Evolutionary conservation across 1,140 invertebrate genomes (phyloP), one percentile per base, ranked within the genome.

Genomic region (Drosophila nikananu): DNA sequence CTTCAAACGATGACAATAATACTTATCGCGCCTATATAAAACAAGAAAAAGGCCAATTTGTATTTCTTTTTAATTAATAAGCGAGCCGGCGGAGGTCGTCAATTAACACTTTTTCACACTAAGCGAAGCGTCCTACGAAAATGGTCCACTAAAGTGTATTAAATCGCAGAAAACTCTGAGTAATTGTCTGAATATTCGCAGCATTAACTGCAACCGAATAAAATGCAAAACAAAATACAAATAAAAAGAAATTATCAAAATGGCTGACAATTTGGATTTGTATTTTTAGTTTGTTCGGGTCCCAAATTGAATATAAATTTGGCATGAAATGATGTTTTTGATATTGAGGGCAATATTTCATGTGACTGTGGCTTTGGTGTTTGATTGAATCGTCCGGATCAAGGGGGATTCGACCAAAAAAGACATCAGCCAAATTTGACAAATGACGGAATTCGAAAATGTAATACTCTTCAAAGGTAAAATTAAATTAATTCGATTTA

Each of bases 271-370:
- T 75, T 79, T 62, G 67, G 39, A 39, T 64, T 27, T 55, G 25
- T 48, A 44, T 76, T 51, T 61, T 42, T 60, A 79, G 54, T 64
- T 52, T 15, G 27, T 61, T 41, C 44, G 51, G 68, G 21, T 57
- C 70, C 80, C 72, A 81, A 92, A 86, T 86, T 77, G 84, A 78
- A 80, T 90, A 80, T 87, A 92, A 92, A 92, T 92, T 87, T 92
- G 83, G 68, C 91, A 92, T 92, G 91, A 92, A 92, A 92, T 92
- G 79, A 81, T 81, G 68, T 79, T 75, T 77, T 73, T 76, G 51
- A 82, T 90, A 82, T 77, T 74, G 70, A 80, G 86, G 67, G 64
- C 80, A 83, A 80, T 80, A 81, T 84, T 64, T 80, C 61, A 61
- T 30, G 12, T 27, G 41, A 39, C 44, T 59, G 21, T 60, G 52